Evolutionary conservation across 2,888 invertebrate species (phyloP), one percentile per base, ranked within the genome.

Genomic region (Cheilosia scutellata): DNA sequence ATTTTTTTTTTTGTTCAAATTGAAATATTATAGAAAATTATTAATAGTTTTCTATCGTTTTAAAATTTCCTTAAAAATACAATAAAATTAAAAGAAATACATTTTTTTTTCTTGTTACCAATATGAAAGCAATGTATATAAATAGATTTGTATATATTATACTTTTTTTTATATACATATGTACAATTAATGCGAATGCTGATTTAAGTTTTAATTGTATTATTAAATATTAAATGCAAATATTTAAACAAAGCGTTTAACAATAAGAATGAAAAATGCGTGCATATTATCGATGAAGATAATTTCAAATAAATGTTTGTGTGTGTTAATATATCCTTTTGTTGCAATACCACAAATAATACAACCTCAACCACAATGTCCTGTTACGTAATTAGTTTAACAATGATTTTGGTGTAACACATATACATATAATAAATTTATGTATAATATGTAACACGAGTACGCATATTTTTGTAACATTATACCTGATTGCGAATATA

Each of bases 171-270:
- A 57, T 20, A 51, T 53, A 71, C 37, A 29, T 63, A 57, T 87
- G 70, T 66, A 76, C 80, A 87, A 60, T 71, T 33, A 80, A 80
- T 80, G 78, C 86, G 68, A 68, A 87, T 77, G 75, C 78, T 72
- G 66, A 53, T 75, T 75, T 72, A 82, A 76, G 82, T 70, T 72
- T 68, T 63, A 71, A 75, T 75, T 86, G 63, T 75, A 44, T 70
- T 70, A 75, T 65, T 71, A 75, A 80, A 66, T 71, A 65, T 33
- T 57, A 62, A 77, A 72, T 63, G 71, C 57, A 57, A 72, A 47
- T 40, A 29, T 68, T 60, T 33, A 65, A 25, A 40, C 25, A 27
- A 20, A 58, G 40, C 60, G 31, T 31, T 60, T 25, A 25, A 49
- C n/a, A 70, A 31, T 63, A 55, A 37, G 20, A 66, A 47, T 13